Percentiles rank a stretch among this genome's conserved stretches.
Evolutionary conservation across 2,888 invertebrate genomes (phyloP).

Genomic region (Catonia carolina): DNA sequence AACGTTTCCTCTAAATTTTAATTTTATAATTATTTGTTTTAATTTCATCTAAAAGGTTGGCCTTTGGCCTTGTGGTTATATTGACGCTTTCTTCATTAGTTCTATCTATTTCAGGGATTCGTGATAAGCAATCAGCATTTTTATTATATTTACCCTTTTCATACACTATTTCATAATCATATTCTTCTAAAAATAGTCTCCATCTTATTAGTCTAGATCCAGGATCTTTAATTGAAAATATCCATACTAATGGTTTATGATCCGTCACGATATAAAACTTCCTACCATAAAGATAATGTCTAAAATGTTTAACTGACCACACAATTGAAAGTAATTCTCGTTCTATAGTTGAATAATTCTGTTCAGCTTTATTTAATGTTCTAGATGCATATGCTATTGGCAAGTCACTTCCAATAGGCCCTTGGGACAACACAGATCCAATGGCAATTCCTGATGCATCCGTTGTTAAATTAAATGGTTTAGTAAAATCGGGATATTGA

Average conservation of each 20-base stretch:
- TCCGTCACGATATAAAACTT: background rate
- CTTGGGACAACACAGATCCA: constrained; percentile 35
- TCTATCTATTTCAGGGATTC: no score
- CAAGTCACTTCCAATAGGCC: constrained; percentile 35
- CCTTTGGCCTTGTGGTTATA: no score
- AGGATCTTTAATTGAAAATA: background rate
- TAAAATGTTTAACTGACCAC: constrained; percentile 36
- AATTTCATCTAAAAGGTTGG: no score
- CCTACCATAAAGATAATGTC: constrained; percentile 33
- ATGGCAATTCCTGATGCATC: constrained; percentile 37
- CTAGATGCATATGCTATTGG: constrained; percentile 38
- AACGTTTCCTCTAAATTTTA: no score
- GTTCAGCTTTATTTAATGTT: constrained; percentile 36
- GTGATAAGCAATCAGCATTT: no score
- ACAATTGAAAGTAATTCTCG: constrained; percentile 38
- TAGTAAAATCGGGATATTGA: constrained; percentile 18
- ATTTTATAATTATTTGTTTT: no score
- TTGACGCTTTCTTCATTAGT: no score
- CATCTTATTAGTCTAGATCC: background rate
- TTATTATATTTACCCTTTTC: no score
- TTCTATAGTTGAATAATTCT: constrained; percentile 36
- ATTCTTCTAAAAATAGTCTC: background rate
- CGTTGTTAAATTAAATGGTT: constrained; percentile 29
- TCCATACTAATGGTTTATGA: background rate
- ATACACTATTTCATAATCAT: background rate